These are phyloP conservation scores for Australoheros scitulus DNA, from an alignment of 2,113 vertebrate genomes.

Conservation along the genomic window DNA sequence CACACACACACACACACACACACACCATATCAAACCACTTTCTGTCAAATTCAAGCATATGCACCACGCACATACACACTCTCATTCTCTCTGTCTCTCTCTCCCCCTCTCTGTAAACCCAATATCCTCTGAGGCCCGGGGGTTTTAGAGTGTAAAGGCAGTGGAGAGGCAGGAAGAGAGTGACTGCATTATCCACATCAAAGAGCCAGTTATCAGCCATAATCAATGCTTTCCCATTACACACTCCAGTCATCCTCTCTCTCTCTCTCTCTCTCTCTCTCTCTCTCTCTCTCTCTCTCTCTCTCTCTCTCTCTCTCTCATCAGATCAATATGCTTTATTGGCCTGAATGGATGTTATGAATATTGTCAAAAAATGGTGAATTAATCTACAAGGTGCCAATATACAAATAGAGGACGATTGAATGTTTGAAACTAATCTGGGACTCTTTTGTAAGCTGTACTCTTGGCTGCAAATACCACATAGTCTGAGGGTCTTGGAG, in stretches of 20 bases:
- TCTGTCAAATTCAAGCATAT: conserved; percentile 9
- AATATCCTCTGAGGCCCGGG: conserved; percentile 77
- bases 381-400: conserved; percentile 26
- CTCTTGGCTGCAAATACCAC: background rate
- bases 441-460: background rate
- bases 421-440: background rate
- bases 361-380: conserved; percentile 16
- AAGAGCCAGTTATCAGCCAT: conserved; percentile 81
- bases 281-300: background rate
- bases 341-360: conserved; percentile 52
- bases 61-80: background rate
- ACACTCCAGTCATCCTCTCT: conserved; percentile 36
- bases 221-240: conserved; percentile 83
- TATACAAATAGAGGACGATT: background rate
- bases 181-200: conserved; percentile 83
- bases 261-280: conserved; percentile 11
- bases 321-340: conserved; percentile 66
- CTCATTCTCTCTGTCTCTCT: background rate
- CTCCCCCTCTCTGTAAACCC: conserved; percentile 53
- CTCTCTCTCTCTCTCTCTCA: background rate
- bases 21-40: background rate
- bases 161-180: conserved; percentile 77
- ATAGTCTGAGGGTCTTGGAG: background rate
- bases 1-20: background rate
- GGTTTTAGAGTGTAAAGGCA: conserved; percentile 76